A percentile compares a stretch with the other conserved stretches of the same genome.
phyloP scores from a whole-genome alignment of 2,797 vertebrate species.

The Australoheros facetus region DNA sequence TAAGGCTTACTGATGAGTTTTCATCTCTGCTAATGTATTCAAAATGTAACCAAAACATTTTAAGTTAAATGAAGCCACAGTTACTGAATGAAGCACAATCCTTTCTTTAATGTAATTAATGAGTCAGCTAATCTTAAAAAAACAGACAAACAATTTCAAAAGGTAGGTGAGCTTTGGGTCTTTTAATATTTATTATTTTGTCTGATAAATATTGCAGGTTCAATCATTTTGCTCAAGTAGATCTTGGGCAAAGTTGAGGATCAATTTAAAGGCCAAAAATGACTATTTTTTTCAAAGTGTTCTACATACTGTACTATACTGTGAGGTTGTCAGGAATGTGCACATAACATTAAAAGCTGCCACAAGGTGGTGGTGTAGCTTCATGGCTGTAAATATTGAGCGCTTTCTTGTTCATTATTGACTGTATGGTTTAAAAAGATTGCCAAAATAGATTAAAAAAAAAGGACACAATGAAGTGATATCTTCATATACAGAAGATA shows the following conservation, averaged over 20 bases:
- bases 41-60: neutral
- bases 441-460: neutral
- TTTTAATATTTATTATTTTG: neutral
- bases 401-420: neutral
- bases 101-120: neutral
- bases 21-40: neutral
- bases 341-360: neutral
- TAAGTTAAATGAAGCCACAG: neutral
- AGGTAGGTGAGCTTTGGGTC: neutral
- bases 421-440: neutral
- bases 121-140: too few relatives aligned
- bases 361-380: conserved; percentile 72
- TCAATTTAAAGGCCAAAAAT: neutral
- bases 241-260: neutral
- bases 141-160: too few relatives aligned
- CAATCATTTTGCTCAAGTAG: neutral
- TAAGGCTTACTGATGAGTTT: neutral
- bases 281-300: neutral
- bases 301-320: neutral
- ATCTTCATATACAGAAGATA: neutral
- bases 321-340: neutral
- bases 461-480: neutral
- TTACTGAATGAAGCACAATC: neutral
- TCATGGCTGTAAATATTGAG: conserved; percentile 20
- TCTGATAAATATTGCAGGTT: neutral